phyloP scores from a whole-genome alignment of 2,797 vertebrate species.

The Huso huso region DNA sequence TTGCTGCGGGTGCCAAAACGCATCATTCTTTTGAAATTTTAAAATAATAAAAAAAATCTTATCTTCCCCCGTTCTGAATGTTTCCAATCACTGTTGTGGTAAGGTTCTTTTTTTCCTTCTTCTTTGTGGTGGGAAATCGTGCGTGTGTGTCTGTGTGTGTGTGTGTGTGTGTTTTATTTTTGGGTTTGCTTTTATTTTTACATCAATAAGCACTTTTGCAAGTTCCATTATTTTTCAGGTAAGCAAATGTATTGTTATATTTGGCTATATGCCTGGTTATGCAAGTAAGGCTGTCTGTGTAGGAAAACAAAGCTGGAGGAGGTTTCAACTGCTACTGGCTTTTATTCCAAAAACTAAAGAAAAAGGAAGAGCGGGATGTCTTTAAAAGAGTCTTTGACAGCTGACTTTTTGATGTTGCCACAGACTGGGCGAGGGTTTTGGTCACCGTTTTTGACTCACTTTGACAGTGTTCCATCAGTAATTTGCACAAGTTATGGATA shows the following conservation, averaged over 20 bases:
- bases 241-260: slow-evolving; percentile 28
- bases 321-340: slow-evolving; percentile 48
- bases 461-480: too few relatives aligned
- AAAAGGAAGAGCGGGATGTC: slow-evolving; percentile 24
- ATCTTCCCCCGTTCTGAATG: slow-evolving; percentile 27
- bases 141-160: too few relatives aligned
- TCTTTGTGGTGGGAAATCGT: too few relatives aligned
- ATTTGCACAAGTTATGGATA: too few relatives aligned
- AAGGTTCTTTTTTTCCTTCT: too few relatives aligned
- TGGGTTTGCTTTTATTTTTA: slow-evolving; percentile 28
- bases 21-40: too few relatives aligned
- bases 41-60: slow-evolving; percentile 25
- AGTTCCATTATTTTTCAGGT: slow-evolving; percentile 24
- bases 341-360: slow-evolving; percentile 43
- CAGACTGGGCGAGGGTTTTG: too few relatives aligned
- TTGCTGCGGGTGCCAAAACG: slow-evolving; percentile 12
- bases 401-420: too few relatives aligned
- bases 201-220: slow-evolving; percentile 31
- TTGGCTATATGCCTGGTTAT: slow-evolving; percentile 29
- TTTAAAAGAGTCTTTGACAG: slow-evolving; percentile 12
- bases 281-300: slow-evolving; percentile 37
- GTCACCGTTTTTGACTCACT: too few relatives aligned
- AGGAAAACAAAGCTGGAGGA: slow-evolving; percentile 45
- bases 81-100: slow-evolving; percentile 15
- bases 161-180: slow-evolving; percentile 29